Evolutionary conservation across 2,888 invertebrate species (phyloP).

Genomic region (Polymixis lichenea): DNA sequence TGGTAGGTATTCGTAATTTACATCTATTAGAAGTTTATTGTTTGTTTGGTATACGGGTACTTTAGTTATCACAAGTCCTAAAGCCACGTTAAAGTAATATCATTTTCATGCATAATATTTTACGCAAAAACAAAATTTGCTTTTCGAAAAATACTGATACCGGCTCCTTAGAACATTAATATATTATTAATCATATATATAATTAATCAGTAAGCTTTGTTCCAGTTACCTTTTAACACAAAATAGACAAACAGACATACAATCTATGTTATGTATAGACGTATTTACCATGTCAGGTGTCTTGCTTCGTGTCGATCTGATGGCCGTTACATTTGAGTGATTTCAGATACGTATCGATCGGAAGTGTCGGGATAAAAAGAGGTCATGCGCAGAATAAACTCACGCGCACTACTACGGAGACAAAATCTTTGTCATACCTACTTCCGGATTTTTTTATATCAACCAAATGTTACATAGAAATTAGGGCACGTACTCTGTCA

Average conservation of each 20-base stretch:
- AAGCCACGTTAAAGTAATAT: not conserved
- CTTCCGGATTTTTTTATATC: slow-evolving; percentile 33
- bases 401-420: slow-evolving; percentile 34
- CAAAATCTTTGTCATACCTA: slow-evolving; percentile 40
- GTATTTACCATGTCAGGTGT: slow-evolving; percentile 53
- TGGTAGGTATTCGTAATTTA: slow-evolving; percentile 17
- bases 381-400: slow-evolving; percentile 60
- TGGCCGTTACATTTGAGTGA: slow-evolving; percentile 67
- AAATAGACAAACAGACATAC: not conserved
- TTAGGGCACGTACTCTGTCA: slow-evolving; percentile 23
- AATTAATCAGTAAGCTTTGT: not conserved
- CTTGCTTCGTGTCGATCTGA: slow-evolving; percentile 60
- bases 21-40: slow-evolving; percentile 39
- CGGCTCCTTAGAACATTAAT: not conserved
- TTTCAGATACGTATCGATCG: slow-evolving; percentile 64
- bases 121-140: too few relatives aligned
- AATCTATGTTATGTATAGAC: slow-evolving; percentile 7
- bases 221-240: not conserved
- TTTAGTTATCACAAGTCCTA: not conserved
- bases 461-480: slow-evolving; percentile 1
- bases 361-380: slow-evolving; percentile 62
- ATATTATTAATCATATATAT: too few relatives aligned
- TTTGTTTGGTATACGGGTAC: slow-evolving; percentile 43
- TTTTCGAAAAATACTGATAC: not conserved
- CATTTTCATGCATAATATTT: slow-evolving; percentile 31